These are phyloP conservation scores for Herpetotheres cachinnans DNA, from an alignment of 2,113 vertebrate species.

Conservation along the genomic window DNA sequence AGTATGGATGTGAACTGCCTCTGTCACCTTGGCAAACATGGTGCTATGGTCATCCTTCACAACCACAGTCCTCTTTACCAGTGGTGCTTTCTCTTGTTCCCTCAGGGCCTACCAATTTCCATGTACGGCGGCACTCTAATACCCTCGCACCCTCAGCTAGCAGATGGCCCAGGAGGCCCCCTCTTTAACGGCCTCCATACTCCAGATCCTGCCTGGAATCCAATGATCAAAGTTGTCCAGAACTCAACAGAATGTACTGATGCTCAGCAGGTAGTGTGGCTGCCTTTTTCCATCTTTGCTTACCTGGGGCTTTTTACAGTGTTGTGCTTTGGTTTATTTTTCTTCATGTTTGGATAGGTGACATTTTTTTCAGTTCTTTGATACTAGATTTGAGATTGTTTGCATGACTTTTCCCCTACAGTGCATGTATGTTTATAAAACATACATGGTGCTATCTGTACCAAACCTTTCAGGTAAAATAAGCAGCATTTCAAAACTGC, in stretches of 20 bases:
- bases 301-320: neutral
- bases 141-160: conserved; percentile 91
- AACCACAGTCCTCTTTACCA: neutral
- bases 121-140: conserved; percentile 96
- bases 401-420: neutral
- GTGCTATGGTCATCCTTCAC: neutral
- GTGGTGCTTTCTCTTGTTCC: neutral
- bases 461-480: neutral
- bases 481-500: neutral
- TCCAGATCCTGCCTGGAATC: conserved; percentile 95
- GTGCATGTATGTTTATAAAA: neutral
- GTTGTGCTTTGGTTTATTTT: neutral
- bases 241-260: conserved; percentile 94
- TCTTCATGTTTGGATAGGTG: neutral
- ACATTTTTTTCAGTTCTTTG: neutral
- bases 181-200: conserved; percentile 95
- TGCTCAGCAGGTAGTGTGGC: conserved; percentile 88
- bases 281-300: neutral
- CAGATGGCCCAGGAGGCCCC: conserved; percentile 90
- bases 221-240: conserved; percentile 98
- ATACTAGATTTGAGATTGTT: neutral
- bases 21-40: neutral
- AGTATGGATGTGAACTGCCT: neutral
- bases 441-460: fast-evolving
- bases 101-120: conserved; percentile 92